These are phyloP conservation scores for Manis pentadactyla DNA, from an alignment of 2,797 vertebrate species.

Conservation along the genomic window DNA sequence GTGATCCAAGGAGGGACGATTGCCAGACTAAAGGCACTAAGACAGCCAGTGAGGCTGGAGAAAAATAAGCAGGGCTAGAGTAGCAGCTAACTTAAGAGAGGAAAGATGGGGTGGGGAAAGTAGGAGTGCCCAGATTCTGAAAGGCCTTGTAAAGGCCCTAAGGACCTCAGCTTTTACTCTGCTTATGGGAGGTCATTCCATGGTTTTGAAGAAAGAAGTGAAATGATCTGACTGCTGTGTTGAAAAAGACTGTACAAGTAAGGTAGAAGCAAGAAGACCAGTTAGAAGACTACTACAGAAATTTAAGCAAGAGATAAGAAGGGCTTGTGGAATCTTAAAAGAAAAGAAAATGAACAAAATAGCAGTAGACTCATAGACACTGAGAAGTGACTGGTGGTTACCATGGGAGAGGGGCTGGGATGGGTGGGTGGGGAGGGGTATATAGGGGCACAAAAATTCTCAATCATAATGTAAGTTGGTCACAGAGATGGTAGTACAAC, in stretches of 20 bases:
- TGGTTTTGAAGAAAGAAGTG: neutral
- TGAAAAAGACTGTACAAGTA: neutral
- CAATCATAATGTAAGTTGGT: too few species aligned
- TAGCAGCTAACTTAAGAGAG: neutral
- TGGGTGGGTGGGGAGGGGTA: too few species aligned
- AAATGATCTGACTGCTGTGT: neutral
- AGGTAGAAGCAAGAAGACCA: neutral
- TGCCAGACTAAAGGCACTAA: neutral
- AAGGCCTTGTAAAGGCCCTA: neutral
- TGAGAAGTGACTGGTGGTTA: too few species aligned
- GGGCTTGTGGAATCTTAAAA: too few species aligned
- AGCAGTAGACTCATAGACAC: too few species aligned
- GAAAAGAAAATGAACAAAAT: too few species aligned
- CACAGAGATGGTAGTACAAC: too few species aligned
- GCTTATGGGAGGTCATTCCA: neutral
- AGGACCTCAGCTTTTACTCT: neutral
- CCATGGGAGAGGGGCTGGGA: too few species aligned
- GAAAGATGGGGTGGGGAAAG: neutral
- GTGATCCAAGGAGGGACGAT: neutral
- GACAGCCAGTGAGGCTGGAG: neutral
- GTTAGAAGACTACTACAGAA: neutral
- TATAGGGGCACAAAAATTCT: too few species aligned
- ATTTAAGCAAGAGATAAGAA: neutral
- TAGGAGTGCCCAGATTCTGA: neutral
- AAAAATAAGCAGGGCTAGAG: neutral